phyloP scores from a whole-genome alignment of 1,140 invertebrate genomes.

The Drosophila miranda region DNA sequence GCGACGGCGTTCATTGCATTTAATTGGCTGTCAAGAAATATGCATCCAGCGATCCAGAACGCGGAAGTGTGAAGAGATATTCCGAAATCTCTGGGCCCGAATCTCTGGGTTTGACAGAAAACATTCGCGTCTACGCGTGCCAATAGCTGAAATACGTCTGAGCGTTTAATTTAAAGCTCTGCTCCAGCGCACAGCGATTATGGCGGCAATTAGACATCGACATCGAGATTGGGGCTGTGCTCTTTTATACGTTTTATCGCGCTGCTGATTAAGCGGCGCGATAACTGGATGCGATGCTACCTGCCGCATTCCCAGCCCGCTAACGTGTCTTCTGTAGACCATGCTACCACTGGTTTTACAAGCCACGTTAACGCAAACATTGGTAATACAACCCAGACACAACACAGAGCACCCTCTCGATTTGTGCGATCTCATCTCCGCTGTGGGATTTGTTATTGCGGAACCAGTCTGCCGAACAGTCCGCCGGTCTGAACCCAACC shows the following conservation, averaged over 20 bases:
- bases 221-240: slow-evolving; percentile 20
- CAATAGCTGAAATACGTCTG: slow-evolving; percentile 67
- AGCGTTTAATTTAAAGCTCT: slow-evolving; percentile 39
- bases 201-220: slow-evolving; percentile 45
- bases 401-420: neutral
- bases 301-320: slow-evolving; percentile 12
- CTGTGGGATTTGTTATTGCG: neutral
- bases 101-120: neutral
- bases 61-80: neutral
- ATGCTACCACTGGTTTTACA: slow-evolving; percentile 1
- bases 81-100: neutral
- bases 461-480: neutral
- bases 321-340: neutral
- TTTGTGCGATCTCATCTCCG: slow-evolving; percentile 5
- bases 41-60: neutral
- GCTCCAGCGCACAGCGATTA: slow-evolving; percentile 32
- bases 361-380: slow-evolving; percentile 29
- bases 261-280: slow-evolving; percentile 41
- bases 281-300: slow-evolving; percentile 47
- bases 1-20: slow-evolving; percentile 22
- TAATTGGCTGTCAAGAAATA: slow-evolving; percentile 2
- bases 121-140: slow-evolving; percentile 38
- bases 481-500: no score
- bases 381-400: slow-evolving; percentile 15
- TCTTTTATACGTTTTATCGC: slow-evolving; percentile 49